Base-by-base conservation (phyloP, 1,140 invertebrate species). In the Trichogramma pretiosum region DNA sequence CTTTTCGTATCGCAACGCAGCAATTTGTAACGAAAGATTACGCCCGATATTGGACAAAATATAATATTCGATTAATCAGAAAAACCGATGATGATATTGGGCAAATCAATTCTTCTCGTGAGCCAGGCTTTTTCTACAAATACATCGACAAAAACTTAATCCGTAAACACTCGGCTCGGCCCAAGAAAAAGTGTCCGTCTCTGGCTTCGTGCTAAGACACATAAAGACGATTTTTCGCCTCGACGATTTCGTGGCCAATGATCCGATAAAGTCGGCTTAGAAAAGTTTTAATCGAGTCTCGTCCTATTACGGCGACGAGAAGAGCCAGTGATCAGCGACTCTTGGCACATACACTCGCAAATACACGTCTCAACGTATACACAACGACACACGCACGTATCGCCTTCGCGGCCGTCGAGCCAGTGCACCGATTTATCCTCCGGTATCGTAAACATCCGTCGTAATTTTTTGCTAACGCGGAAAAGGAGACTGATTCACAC, bases 221-320 rank as follows among this genome's bases (percentile, higher is more conserved):
- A 64, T 57, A 56, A n/a, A n/a, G n/a, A n/a, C n/a, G n/a, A 57
- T 67, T 63, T 58, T 61, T 65, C 46, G 38, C 13, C 53, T 60
- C 51, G 60, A 58, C 58, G 57, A 50, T 30, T 32, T 22, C 37
- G 26, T 49, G 30, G 46, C 54, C 61, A 62, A 62, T 63, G 56
- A 62, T 57, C 62, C 61, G 50, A 48, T 50, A 42, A 56, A 43
- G 47, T 49, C 46, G 53, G 52, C 56, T 62, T 56, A 63, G 53
- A 58, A 55, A 68, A 68, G 58, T 68, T 68, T 68, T 68, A 67
- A 67, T 68, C 62, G 63, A 58, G 52, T 28, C 38, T 50, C 40
- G 46, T 55, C n/a, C n/a, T n/a, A n/a, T n/a, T 14, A n/a, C 17
- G 30, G n/a, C 36, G 32, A 39, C 41, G 45, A 17, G n/a, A n/a